These are phyloP conservation scores for Salvelinus alpinus DNA, from an alignment of 2,113 vertebrate species.

Conservation along the genomic window DNA sequence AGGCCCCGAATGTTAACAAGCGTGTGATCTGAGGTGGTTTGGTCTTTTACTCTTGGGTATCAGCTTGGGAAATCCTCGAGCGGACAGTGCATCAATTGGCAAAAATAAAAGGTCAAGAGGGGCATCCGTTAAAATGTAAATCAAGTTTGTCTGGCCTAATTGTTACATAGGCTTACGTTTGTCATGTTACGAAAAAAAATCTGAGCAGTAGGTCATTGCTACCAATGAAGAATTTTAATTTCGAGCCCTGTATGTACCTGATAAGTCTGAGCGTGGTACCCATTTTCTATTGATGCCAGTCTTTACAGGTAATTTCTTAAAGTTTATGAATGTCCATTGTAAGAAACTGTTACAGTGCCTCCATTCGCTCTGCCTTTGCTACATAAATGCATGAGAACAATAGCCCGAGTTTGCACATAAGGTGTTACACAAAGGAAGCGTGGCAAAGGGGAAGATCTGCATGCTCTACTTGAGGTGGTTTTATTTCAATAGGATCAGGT, in stretches of 20 bases:
- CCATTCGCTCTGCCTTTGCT: neutral
- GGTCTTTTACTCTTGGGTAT: too few species aligned
- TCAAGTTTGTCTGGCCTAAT: too few species aligned
- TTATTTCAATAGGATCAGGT: neutral
- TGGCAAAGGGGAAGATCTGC: neutral
- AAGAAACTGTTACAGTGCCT: neutral
- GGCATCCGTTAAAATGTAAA: too few species aligned
- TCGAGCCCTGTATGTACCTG: neutral
- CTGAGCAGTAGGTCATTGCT: too few species aligned
- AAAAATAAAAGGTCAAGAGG: too few species aligned
- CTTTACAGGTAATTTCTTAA: neutral
- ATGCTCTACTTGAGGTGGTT: neutral
- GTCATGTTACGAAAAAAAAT: too few species aligned
- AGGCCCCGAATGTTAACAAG: too few species aligned
- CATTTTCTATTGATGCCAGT: neutral
- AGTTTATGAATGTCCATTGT: neutral
- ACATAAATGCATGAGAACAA: conserved; percentile 12
- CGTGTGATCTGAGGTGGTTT: too few species aligned
- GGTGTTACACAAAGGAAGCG: neutral
- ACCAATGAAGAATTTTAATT: too few species aligned
- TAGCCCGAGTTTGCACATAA: conserved; percentile 15
- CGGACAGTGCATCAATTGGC: too few species aligned
- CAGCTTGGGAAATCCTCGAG: too few species aligned
- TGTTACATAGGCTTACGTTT: too few species aligned
- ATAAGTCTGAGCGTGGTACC: neutral